Percentiles rank a stretch among this genome's conserved stretches.
Evolutionary conservation across 1,140 invertebrate genomes (phyloP).

Genomic region (Prorops nasuta): DNA sequence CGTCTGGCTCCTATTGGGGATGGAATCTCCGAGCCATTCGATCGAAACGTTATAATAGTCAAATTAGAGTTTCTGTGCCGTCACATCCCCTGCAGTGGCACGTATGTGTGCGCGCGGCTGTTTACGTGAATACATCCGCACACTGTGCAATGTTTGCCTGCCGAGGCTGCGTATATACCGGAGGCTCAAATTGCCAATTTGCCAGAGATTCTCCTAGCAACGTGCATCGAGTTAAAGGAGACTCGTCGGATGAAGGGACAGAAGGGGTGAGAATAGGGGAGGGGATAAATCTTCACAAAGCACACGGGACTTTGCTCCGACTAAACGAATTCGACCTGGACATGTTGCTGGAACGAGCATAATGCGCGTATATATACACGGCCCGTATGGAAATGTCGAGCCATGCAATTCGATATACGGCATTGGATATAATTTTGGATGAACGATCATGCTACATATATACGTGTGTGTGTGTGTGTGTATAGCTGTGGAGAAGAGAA

Average conservation of each 20-base stretch:
- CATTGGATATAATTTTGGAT: no score
- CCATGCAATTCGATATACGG: no score
- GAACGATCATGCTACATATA: no score
- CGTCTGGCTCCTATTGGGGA: slow-evolving; percentile 1
- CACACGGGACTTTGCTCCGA: no score
- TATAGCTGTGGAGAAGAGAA: no score
- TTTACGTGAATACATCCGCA: not conserved
- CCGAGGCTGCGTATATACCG: not conserved
- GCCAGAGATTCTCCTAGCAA: slow-evolving; percentile 18
- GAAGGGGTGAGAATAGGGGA: not conserved
- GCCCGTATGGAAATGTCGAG: no score
- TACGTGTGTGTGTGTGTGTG: no score
- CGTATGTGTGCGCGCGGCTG: not conserved
- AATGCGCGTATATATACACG: no score
- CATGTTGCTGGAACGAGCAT: no score
- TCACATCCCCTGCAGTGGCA: not conserved
- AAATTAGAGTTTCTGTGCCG: slow-evolving; percentile 23
- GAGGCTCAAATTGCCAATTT: slow-evolving; percentile 28
- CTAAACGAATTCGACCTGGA: no score
- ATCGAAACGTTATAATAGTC: slow-evolving; percentile 23
- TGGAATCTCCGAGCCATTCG: slow-evolving; percentile 13
- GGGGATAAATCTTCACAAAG: no score
- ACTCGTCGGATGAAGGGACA: not conserved
- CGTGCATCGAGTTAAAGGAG: not conserved
- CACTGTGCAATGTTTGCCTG: slow-evolving; percentile 1